These are phyloP conservation scores for Nipponia nippon DNA, from an alignment of 2,113 vertebrate genomes.

Conservation along the genomic window DNA sequence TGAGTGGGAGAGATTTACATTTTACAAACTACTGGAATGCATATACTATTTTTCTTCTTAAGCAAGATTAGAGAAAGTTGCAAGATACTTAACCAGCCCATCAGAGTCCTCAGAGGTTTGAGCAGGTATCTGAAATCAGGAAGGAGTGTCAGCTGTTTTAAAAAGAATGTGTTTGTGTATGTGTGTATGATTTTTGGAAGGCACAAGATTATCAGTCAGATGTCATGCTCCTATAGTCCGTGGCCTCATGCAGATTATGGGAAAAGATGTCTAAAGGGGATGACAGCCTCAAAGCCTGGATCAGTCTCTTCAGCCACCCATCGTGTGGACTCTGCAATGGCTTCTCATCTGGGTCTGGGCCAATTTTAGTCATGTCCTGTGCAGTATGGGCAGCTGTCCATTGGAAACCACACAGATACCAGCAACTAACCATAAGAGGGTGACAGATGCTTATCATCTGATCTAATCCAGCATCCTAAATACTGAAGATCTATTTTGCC, in stretches of 20 bases:
- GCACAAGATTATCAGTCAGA: not conserved
- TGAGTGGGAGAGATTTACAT: not conserved
- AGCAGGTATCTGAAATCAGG: not conserved
- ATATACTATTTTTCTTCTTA: not conserved
- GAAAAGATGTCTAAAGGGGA: not conserved
- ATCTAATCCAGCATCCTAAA: not conserved
- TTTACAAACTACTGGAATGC: not conserved
- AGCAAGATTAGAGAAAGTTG: not conserved
- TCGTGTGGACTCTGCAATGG: not conserved
- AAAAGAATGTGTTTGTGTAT: not conserved
- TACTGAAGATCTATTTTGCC: not conserved
- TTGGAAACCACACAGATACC: not conserved
- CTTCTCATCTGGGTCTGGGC: not conserved
- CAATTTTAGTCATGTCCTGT: not conserved
- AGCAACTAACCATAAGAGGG: not conserved
- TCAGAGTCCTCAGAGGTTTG: not conserved
- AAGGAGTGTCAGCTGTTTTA: not conserved
- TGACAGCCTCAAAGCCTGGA: not conserved
- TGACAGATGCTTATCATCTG: not conserved
- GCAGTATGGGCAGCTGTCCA: not conserved
- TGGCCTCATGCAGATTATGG: not conserved
- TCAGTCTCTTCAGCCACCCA: not conserved
- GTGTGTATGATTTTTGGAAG: not conserved
- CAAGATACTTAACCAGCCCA: not conserved
- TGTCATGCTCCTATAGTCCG: not conserved